Percentiles rank a stretch among this genome's conserved stretches.
phyloP scores from a whole-genome alignment of 2,797 vertebrate genomes.

The Xyrichtys novacula region DNA sequence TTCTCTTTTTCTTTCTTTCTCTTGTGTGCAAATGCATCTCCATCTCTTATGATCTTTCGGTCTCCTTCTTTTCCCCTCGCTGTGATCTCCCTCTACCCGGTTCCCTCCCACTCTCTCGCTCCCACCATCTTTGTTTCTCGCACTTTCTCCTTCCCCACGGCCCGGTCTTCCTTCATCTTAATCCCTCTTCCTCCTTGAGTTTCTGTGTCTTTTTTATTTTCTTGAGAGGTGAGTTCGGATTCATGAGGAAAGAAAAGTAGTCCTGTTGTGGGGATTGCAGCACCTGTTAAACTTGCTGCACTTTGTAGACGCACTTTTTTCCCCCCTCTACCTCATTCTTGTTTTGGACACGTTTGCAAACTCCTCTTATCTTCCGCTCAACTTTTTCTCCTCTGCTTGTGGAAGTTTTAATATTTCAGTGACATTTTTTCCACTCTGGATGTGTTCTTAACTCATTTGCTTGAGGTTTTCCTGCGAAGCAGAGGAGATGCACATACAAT shows the following conservation, averaged over 20 bases:
- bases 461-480: constrained; percentile 68
- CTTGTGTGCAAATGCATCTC: constrained; percentile 76
- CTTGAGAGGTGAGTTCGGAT: constrained; percentile 66
- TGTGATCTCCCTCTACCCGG: constrained; percentile 79
- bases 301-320: constrained; percentile 50
- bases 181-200: constrained; percentile 69
- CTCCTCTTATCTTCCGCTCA: constrained; percentile 39
- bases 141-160: constrained; percentile 73
- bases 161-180: constrained; percentile 76
- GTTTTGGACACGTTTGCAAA: constrained; percentile 40
- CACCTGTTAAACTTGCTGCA: constrained; percentile 74
- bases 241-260: constrained; percentile 63
- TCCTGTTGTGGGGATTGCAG: constrained; percentile 70
- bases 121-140: constrained; percentile 68
- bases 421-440: constrained; percentile 26
- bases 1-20: constrained; percentile 69
- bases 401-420: constrained; percentile 65
- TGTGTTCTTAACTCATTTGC: constrained; percentile 47
- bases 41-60: constrained; percentile 78
- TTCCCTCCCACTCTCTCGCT: constrained; percentile 77
- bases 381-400: constrained; percentile 54
- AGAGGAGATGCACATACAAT: constrained; percentile 53
- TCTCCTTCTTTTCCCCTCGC: constrained; percentile 76
- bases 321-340: neutral
- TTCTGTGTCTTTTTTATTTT: constrained; percentile 39